Percentiles rank a stretch among this genome's conserved stretches.
These are phyloP conservation scores for Magallana nippona DNA, from an alignment of 2,888 invertebrate species.

Conservation along the genomic window DNA sequence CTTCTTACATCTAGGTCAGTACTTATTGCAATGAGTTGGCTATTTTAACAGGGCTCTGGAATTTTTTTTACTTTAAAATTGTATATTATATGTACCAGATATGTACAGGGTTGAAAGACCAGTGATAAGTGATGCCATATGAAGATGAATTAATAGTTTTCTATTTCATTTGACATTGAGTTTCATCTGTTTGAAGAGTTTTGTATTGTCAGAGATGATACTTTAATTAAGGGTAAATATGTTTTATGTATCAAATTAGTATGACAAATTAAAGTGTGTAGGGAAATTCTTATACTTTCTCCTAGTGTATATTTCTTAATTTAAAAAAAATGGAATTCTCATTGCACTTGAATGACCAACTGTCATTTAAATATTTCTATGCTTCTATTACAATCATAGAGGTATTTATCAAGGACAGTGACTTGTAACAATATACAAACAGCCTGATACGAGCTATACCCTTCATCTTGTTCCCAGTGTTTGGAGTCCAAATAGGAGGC, in stretches of 20 bases:
- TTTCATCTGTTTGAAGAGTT: neutral
- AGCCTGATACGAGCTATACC: neutral
- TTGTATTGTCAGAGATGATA: neutral
- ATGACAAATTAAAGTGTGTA: neutral
- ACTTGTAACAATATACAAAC: constrained; percentile 29
- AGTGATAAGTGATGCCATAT: neutral
- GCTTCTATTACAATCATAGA: neutral
- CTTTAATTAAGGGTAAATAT: too few relatives aligned
- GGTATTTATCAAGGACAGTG: constrained; percentile 7
- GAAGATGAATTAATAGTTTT: neutral
- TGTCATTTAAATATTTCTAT: neutral
- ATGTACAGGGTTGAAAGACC: neutral
- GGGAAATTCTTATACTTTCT: neutral
- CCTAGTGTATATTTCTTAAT: neutral
- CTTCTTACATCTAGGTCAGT: neutral
- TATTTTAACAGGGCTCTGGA: neutral
- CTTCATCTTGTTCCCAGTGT: neutral
- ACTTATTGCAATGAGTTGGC: constrained; percentile 6
- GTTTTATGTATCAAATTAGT: too few relatives aligned
- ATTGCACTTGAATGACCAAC: constrained; percentile 5
- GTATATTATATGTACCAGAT: neutral
- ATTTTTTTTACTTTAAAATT: neutral
- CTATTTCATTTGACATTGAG: neutral
- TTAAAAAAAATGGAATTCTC: neutral
- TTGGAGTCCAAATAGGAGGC: constrained; percentile 13